These are phyloP conservation scores for Salvator merianae DNA, from an alignment of 2,113 vertebrate genomes.

Conservation along the genomic window DNA sequence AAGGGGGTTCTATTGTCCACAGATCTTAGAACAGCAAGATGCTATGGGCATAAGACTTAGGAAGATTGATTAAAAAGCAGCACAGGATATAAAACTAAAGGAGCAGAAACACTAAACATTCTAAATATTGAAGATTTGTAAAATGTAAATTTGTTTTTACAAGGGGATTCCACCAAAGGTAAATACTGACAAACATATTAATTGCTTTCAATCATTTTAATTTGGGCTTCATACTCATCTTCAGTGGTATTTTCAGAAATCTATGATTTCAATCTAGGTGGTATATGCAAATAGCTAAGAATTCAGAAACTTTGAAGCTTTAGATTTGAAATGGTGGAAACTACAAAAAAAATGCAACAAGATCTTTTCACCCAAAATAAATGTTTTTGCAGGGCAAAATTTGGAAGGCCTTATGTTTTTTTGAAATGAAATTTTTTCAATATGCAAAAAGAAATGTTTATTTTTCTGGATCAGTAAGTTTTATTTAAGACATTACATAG, in stretches of 20 bases:
- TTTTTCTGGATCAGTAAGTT: constrained; percentile 73
- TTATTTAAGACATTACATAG: constrained; percentile 60
- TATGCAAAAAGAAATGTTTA: constrained; percentile 65
- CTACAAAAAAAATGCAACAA: constrained; percentile 16
- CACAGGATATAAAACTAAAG: constrained; percentile 53
- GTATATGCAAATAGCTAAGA: constrained; percentile 57
- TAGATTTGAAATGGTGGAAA: constrained; percentile 54
- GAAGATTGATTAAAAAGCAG: constrained; percentile 5
- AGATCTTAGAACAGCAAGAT: constrained; percentile 64
- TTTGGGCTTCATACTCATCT: constrained; percentile 65
- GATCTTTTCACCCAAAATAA: constrained; percentile 32
- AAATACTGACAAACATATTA: constrained; percentile 64
- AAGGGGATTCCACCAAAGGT: constrained; percentile 74
- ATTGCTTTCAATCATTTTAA: constrained; percentile 64
- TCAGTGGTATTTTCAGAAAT: constrained; percentile 63
- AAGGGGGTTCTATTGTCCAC: constrained; percentile 49
- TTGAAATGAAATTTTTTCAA: constrained; percentile 68
- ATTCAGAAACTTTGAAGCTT: constrained; percentile 40
- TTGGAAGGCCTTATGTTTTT: constrained; percentile 68
- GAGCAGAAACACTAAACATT: constrained; percentile 51
- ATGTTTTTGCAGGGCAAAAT: constrained; percentile 45
- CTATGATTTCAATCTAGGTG: constrained; percentile 64
- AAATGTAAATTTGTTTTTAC: constrained; percentile 72
- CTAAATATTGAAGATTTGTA: constrained; percentile 72
- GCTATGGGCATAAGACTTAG: background rate